Evolutionary conservation across 2,797 vertebrate genomes (phyloP), one percentile per base, ranked within the genome.

Genomic region (Enteromius anoplus): DNA sequence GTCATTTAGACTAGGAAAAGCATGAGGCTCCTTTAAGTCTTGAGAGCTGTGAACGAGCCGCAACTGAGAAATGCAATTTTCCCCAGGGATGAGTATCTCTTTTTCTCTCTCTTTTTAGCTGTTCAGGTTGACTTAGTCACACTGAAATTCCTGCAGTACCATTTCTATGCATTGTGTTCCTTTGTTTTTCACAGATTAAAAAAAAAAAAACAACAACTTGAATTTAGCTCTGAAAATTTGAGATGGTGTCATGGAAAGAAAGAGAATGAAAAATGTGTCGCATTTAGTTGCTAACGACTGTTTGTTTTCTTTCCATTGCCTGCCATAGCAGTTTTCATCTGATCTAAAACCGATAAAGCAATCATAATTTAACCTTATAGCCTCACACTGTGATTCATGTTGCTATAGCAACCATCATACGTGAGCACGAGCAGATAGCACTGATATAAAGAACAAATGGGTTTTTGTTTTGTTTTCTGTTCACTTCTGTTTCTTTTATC

Each of bases 171-270:
- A 80, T 86, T 83, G 32, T 78, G 71, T 85, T 82, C 77, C 80
- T 89, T 85, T 49, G 42, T 76, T 29, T 40, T 55, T 88, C 72
- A 86, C 85, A 88, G 71, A 34, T 69, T 42, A 85, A 83, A 80
- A 87, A 45, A 45, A 12, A 78, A 84, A 87, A 83, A 78, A 87
- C 85, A 85, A 26, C 51, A 69, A 85, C 80, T 68, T 69, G 10
- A 51, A 80, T 88, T 87, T 71, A 86, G 80, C 70, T 47, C 81
- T 21, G 65, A 80, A 77, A 66, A 62, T 85, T 88, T 32, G 15
- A 80, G 81, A 85, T 86, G 84, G 87, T 89, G 86, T 89, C 84
- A 89, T 85, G 86, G 85, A 90, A 88, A 88, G 83, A 75, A 84
- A n/a, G 34, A 81, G 11, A 75, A 53, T 72, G 26, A 55, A 82